Percentiles rank a stretch among this genome's conserved stretches.
These are phyloP conservation scores for Podilymbus podiceps DNA, from an alignment of 2,113 vertebrate species.

Conservation along the genomic window DNA sequence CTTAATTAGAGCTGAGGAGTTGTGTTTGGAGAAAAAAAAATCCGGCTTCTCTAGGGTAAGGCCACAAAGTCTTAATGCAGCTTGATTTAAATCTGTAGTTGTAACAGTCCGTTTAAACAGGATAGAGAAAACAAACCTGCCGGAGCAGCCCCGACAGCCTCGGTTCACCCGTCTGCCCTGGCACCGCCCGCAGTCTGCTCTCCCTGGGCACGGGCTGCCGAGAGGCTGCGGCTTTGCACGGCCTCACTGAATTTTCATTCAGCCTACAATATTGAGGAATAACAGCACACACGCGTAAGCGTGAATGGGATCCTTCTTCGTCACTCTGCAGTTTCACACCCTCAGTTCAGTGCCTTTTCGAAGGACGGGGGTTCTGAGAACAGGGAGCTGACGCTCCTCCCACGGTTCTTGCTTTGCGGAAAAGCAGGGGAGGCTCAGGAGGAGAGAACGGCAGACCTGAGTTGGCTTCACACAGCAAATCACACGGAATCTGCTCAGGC, in stretches of 20 bases:
- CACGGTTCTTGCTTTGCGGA: not conserved
- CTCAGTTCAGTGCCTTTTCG: not conserved
- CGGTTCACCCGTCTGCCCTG: rapidly evolving
- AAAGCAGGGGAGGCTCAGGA: not conserved
- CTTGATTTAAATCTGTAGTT: not conserved
- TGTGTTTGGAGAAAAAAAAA: not conserved
- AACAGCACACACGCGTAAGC: rapidly evolving
- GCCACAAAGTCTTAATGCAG: not conserved
- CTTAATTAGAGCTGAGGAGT: not conserved
- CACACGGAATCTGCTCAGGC: not conserved
- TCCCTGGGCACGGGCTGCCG: not conserved
- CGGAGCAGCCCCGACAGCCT: not conserved
- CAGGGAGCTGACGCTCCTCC: not conserved
- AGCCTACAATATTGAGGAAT: not conserved
- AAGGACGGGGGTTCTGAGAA: not conserved
- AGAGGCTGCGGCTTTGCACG: not conserved
- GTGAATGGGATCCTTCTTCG: not conserved
- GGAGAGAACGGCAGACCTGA: not conserved
- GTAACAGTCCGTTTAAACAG: not conserved
- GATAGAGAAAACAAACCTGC: not conserved
- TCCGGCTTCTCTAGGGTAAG: not conserved
- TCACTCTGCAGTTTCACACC: not conserved
- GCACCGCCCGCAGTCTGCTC: not conserved
- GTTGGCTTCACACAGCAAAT: not conserved
- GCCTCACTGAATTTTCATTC: not conserved